A percentile compares a stretch with the other conserved stretches of the same genome.
These are phyloP conservation scores for Luidia sarsii DNA, from an alignment of 53 echinoderm and acorn worm species.

Conservation along the genomic window DNA sequence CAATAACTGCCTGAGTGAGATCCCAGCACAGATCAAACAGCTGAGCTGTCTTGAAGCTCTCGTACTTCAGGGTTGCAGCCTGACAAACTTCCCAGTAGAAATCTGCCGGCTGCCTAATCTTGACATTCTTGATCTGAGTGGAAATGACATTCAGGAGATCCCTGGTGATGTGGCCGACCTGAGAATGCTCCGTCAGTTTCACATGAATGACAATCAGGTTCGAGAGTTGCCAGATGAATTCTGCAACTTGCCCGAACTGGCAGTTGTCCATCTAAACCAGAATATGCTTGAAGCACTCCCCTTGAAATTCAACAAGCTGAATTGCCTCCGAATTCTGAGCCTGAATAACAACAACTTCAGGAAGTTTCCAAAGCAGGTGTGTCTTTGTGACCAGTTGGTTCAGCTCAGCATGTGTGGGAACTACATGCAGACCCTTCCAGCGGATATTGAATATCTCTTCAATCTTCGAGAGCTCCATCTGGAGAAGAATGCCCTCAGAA, in stretches of 20 bases:
- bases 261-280: slow-evolving; percentile 57
- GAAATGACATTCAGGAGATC: slow-evolving; percentile 66
- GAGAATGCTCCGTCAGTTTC: slow-evolving; percentile 59
- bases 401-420: slow-evolving; percentile 84
- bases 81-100: slow-evolving; percentile 59
- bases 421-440: slow-evolving; percentile 80
- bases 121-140: slow-evolving; percentile 62
- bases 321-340: slow-evolving; percentile 62
- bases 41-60: slow-evolving; percentile 56
- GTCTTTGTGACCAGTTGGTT: slow-evolving; percentile 76
- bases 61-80: slow-evolving; percentile 58
- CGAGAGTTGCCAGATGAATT: slow-evolving; percentile 62
- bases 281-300: slow-evolving; percentile 81
- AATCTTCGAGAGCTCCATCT: slow-evolving; percentile 76
- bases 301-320: slow-evolving; percentile 52
- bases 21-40: slow-evolving; percentile 50
- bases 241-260: slow-evolving; percentile 45
- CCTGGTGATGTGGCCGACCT: slow-evolving; percentile 44
- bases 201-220: slow-evolving; percentile 69
- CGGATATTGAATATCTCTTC: slow-evolving; percentile 89
- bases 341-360: slow-evolving; percentile 73
- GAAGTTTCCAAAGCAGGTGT: slow-evolving; percentile 84
- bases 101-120: slow-evolving; percentile 53
- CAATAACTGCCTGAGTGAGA: slow-evolving; percentile 52
- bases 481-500: slow-evolving; percentile 77